Evolutionary conservation across 2,797 vertebrate species (phyloP).

Genomic region (Typhlichthys subterraneus): DNA sequence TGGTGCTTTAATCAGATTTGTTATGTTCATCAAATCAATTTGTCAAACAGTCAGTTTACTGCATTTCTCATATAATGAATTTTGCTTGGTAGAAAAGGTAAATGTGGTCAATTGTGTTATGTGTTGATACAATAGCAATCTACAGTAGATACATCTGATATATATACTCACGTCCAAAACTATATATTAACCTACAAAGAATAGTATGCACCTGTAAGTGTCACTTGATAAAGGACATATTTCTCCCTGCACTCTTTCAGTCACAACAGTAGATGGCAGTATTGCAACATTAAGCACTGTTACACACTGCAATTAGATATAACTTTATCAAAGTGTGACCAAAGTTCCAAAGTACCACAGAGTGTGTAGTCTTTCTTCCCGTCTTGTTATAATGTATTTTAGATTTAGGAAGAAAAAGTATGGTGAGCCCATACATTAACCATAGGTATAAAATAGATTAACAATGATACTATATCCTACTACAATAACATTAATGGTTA

Average conservation of each 20-base stretch:
- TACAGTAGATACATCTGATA: neutral
- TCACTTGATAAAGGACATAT: neutral
- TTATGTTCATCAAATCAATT: slow-evolving; percentile 14
- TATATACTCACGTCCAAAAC: neutral
- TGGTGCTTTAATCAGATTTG: slow-evolving; percentile 28
- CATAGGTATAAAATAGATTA: neutral
- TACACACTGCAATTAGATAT: neutral
- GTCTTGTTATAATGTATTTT: too few species aligned
- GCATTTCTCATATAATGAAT: too few species aligned
- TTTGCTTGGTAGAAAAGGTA: too few species aligned
- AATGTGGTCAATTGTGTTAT: too few species aligned
- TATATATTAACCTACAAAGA: too few species aligned
- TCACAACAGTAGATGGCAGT: slow-evolving; percentile 65
- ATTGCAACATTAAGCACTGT: slow-evolving; percentile 31
- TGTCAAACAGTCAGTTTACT: slow-evolving; percentile 16
- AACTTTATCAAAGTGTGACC: neutral
- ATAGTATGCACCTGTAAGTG: neutral
- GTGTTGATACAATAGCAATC: neutral
- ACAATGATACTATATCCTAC: neutral
- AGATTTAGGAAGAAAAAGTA: neutral
- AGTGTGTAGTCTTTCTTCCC: neutral
- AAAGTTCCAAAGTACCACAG: too few species aligned
- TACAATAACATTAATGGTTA: neutral
- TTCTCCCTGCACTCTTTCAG: slow-evolving; percentile 29
- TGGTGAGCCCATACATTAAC: neutral